A percentile compares a stretch with the other conserved stretches of the same genome.
phyloP scores from a whole-genome alignment of 2,113 vertebrate genomes.

The Cyprinodon brontotheroides region DNA sequence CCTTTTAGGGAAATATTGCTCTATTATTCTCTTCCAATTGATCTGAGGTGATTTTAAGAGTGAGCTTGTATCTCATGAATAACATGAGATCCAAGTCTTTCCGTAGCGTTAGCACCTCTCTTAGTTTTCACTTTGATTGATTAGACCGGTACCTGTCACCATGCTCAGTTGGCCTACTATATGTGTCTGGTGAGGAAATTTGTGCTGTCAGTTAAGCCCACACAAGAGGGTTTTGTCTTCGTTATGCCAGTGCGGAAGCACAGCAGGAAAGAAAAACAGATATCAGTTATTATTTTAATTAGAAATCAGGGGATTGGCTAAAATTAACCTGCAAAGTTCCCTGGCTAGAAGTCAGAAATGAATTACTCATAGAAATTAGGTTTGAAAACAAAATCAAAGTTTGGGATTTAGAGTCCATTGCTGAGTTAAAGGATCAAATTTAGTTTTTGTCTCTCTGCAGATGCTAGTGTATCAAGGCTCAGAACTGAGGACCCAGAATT shows the following conservation, averaged over 20 bases:
- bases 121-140: background rate
- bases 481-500: no score
- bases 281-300: background rate
- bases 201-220: constrained; percentile 9
- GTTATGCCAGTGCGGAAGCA: background rate
- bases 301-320: background rate
- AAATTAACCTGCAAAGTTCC: background rate
- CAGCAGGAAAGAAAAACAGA: constrained; percentile 3
- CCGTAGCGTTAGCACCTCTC: background rate
- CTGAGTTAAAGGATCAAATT: no score
- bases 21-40: background rate
- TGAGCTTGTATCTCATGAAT: background rate
- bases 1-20: background rate
- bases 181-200: background rate
- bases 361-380: background rate
- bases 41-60: background rate
- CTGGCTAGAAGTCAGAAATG: no score
- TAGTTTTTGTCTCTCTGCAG: no score
- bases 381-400: background rate
- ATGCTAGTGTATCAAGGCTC: no score
- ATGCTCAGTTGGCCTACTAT: constrained; percentile 8
- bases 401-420: no score
- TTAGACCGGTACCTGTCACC: constrained; percentile 25
- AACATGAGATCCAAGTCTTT: background rate
- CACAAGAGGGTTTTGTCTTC: background rate